Percentiles rank a stretch among this genome's conserved stretches.
Evolutionary conservation across 2,797 vertebrate species (phyloP).

Genomic region (Botia kubotai): DNA sequence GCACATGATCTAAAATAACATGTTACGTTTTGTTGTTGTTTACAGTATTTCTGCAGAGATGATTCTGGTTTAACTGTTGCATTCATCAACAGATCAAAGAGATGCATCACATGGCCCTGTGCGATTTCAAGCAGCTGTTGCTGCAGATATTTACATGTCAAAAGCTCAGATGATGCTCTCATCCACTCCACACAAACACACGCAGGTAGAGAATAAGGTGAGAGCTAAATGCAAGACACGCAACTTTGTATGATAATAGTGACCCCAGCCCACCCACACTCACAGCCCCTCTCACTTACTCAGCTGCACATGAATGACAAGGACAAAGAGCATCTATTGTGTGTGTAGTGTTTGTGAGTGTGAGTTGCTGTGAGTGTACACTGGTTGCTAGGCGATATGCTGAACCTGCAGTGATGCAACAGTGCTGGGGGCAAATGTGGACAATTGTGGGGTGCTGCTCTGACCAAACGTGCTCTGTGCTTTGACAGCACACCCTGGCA

Average conservation of each 20-base stretch:
- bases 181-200: conserved; percentile 34
- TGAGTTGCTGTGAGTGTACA: not conserved
- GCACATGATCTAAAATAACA: not conserved
- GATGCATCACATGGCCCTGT: not conserved
- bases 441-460: not conserved
- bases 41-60: not conserved
- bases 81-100: conserved; percentile 54
- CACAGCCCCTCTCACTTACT: conserved; percentile 11
- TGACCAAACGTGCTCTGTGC: not conserved
- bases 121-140: conserved; percentile 51
- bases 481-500: not conserved
- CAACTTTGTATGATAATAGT: conserved; percentile 32
- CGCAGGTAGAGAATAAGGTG: conserved; percentile 18
- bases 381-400: conserved; percentile 25
- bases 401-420: not conserved
- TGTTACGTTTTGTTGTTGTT: not conserved
- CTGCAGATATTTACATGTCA: conserved; percentile 62
- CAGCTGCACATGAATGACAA: conserved; percentile 9
- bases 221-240: not conserved
- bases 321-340: conserved; percentile 23
- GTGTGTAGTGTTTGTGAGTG: conserved; percentile 4
- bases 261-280: not conserved
- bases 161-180: conserved; percentile 28
- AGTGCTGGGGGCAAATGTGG: not conserved
- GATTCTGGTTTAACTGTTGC: not conserved